Base-by-base conservation (phyloP, 92 coral and sea anemone genomes). In the Montipora capitata region DNA sequence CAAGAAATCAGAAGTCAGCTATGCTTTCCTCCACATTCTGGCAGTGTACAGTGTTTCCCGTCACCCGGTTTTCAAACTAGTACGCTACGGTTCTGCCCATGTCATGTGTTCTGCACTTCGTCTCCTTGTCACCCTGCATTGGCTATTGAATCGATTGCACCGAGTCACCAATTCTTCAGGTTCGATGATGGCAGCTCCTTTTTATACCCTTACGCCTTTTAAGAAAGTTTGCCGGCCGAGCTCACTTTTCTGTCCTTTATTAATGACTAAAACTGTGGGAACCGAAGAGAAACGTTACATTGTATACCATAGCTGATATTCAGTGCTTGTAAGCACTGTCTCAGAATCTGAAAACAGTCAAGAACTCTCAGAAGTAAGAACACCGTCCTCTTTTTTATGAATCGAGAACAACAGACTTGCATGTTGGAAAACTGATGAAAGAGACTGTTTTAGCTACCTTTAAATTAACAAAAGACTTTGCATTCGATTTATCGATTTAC, bases 41-140 rank as follows among this genome's bases (percentile, higher is more conserved):
- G 79, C 11, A 3, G 7, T 10, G 69, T 16, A 5, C 68, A 40
- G 8, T 72, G 79, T 64, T 83, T 83, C 5, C 61, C 80, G 42
- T 68, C 77, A 39, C n/a, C 44, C 38, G 38, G 41, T 39, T 43
- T 72, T 62, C 87, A 72, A 15, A 49, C 71, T 15, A 59, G 79
- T 44, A 5, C 79, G 13, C 59, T 42, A 2, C 20, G 79, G 44
- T 72, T 72, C 58, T 72, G 87, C n/a, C 72, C 72, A 4, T 83
- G 87, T 27, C 87, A 70, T 17, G 27, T 52, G 72, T 41, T 83
- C 45, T 44, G 16, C 72, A 39, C 80, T 73, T 3, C 79, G 20
- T 27, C 79, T 58, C 78, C 18, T 3, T 73, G 9, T 20, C 45
- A 83, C 42, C 79, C 79, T 2, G 27, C 58, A 4, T 73, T 44